A percentile compares a stretch with the other conserved stretches of the same genome.
These are phyloP conservation scores for Sprattus sprattus DNA, from an alignment of 2,113 vertebrate species.

Conservation along the genomic window DNA sequence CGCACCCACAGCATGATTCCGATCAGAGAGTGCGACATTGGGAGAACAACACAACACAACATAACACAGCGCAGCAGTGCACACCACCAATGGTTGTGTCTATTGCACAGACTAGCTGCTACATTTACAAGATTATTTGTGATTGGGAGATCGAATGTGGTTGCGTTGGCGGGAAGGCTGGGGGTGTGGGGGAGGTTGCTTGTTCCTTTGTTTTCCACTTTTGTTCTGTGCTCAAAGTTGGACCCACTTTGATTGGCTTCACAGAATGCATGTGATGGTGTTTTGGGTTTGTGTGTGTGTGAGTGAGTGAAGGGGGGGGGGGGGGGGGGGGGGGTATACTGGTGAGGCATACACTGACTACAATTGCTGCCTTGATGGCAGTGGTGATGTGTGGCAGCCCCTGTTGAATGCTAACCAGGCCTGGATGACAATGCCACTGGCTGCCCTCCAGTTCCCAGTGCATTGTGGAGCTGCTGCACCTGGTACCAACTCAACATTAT, in stretches of 20 bases:
- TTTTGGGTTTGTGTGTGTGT: not conserved
- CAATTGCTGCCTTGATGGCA: conserved; percentile 27
- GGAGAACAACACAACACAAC: not conserved
- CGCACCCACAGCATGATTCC: not conserved
- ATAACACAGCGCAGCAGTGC: not conserved
- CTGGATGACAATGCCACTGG: conserved; percentile 50
- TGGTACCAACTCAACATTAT: conserved; percentile 35
- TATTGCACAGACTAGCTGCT: not conserved
- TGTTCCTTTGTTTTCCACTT: not conserved
- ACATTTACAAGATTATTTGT: not conserved
- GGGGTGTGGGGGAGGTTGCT: not conserved
- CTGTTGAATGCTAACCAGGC: conserved; percentile 44
- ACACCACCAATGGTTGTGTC: not conserved
- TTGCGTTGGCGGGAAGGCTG: not conserved
- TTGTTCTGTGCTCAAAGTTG: not conserved
- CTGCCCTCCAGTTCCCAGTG: conserved; percentile 40
- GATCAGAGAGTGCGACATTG: not conserved
- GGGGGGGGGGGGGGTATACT: not conserved
- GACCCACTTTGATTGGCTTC: conserved; percentile 1
- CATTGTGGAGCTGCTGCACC: conserved; percentile 36
- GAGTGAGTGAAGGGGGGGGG: not conserved
- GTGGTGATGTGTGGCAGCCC: not conserved
- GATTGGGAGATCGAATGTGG: not conserved
- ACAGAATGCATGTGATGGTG: not conserved
- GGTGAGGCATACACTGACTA: not conserved